These are phyloP conservation scores for Anguilla marmorata DNA, from an alignment of 2,797 vertebrate genomes.

Conservation along the genomic window DNA sequence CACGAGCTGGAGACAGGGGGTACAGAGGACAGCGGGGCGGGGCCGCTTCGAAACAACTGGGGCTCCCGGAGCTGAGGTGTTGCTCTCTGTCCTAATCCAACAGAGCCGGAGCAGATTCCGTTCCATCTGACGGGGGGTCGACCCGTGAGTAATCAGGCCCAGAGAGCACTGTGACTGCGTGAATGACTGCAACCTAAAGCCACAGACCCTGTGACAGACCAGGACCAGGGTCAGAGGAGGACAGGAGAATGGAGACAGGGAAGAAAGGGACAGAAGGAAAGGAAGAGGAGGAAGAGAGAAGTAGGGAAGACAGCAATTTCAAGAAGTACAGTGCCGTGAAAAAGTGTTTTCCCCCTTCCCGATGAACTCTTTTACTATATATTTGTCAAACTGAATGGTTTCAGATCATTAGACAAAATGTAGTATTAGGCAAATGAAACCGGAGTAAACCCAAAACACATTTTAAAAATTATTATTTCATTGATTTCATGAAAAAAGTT, in stretches of 20 bases:
- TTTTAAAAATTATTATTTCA: too few species aligned
- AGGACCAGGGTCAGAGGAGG: not conserved
- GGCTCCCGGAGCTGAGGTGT: not conserved
- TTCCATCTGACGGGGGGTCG: not conserved
- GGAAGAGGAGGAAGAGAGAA: not conserved
- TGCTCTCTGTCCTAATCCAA: not conserved
- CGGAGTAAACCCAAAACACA: too few species aligned
- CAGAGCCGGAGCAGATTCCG: not conserved
- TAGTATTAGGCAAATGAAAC: too few species aligned
- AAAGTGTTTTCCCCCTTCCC: too few species aligned
- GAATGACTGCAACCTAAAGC: not conserved
- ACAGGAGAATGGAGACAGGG: not conserved
- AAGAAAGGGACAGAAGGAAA: not conserved
- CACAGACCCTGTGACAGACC: not conserved
- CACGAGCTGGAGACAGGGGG: not conserved
- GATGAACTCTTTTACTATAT: too few species aligned
- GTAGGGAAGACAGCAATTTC: not conserved
- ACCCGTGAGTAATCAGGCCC: not conserved
- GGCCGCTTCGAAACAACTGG: not conserved
- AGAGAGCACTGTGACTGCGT: not conserved
- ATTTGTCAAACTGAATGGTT: too few species aligned
- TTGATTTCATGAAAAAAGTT: too few species aligned
- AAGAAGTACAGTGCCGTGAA: too few species aligned
- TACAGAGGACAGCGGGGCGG: not conserved
- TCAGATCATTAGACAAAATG: too few species aligned